Evolutionary conservation across 1,140 invertebrate genomes (phyloP), one percentile per base, ranked within the genome.

Genomic region (Brachionus paranguensis): DNA sequence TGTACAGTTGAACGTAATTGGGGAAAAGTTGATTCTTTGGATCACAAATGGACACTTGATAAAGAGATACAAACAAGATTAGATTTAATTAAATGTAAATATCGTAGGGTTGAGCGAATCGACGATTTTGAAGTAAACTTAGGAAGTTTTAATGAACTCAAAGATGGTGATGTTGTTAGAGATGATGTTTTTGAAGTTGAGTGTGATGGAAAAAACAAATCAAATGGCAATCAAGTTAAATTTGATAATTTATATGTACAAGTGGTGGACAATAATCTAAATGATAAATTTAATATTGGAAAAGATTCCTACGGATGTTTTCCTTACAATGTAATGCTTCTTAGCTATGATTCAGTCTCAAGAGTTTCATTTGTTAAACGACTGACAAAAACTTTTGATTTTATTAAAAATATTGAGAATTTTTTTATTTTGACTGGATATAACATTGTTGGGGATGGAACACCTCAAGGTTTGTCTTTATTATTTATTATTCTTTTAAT

Each of bases 401-500:
- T 55, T 7, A 55, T 53, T 1, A 78, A 27, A 55, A 37, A 78
- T 7, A 29, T n/a, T 50, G 12, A 29, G 11, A 55, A 55, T 33
- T 78, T 55, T 55, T 78, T 29, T 17, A 7, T 55, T 55, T 43
- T 78, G 8, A 12, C 29, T 14, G 50, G 74, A 7, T 95, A 95
- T 85, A 96, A 96, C 86, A 96, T 97, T 83, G 93, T 97, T 1
- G 96, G 96, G 0, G 96, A 98, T 89, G 96, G 95, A 0, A 97
- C 95, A 0, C 95, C 95, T 29, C 20, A 47, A 37, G 70, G 70
- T 74, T 53, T 6, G 17, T 50, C 17, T 53, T 14, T n/a, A 53
- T 53, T 17, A 53, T 53, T 53, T 53, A 6, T n/a, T n/a, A 50
- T 47, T 11, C 1, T 47, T 50, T 50, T 11, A n/a, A 50, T 14